Conservation (phyloP, 2,888 invertebrate species). For the Marasmarcha lunaedactyla region DNA sequence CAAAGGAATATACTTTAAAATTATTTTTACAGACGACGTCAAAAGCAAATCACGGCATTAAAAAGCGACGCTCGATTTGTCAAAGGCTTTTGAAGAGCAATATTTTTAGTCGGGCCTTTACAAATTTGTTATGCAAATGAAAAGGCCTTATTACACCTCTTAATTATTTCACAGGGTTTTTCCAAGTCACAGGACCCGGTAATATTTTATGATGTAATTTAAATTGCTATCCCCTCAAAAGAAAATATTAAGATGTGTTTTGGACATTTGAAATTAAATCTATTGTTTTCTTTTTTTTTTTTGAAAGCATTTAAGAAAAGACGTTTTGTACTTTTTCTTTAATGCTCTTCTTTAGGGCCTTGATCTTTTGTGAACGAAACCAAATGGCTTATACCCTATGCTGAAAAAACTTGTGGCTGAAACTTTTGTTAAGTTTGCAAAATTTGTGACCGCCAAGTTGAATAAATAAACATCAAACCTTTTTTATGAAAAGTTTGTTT, state of each 20-base stretch:
- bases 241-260: slow-evolving; percentile 31
- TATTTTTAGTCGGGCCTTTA: slow-evolving; percentile 36
- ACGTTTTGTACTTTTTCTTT: background rate
- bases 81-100: slow-evolving; percentile 42
- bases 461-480: no score
- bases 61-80: slow-evolving; percentile 17
- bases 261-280: slow-evolving; percentile 13
- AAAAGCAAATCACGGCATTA: no score
- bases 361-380: background rate
- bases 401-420: no score
- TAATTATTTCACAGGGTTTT: slow-evolving; percentile 54
- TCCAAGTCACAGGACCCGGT: slow-evolving; percentile 38
- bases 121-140: slow-evolving; percentile 57
- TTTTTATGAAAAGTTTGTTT: no score
- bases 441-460: no score
- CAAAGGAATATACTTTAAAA: no score
- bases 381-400: no score
- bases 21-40: no score
- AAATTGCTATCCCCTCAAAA: slow-evolving; percentile 38
- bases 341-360: background rate
- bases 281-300: background rate
- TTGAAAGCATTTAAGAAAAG: background rate
- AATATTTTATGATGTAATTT: slow-evolving; percentile 55
- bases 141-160: slow-evolving; percentile 54
- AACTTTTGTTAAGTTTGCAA: no score